Percentiles rank a stretch among this genome's conserved stretches.
These are phyloP conservation scores for Isotomurus palustris DNA, from an alignment of 2,888 invertebrate species.

Conservation along the genomic window DNA sequence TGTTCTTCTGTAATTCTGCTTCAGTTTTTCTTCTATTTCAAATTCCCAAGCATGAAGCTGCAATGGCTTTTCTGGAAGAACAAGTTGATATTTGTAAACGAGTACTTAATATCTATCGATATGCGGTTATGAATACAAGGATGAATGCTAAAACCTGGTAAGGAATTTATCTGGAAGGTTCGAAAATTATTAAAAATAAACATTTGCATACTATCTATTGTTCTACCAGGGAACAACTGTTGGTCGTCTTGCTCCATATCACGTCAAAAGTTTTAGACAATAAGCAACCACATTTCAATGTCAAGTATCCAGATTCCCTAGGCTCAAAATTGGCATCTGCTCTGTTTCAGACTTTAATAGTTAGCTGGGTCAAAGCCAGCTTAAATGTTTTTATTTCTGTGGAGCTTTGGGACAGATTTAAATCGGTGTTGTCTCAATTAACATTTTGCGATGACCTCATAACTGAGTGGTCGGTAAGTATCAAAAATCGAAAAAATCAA, in stretches of 20 bases:
- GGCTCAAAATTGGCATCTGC: constrained; percentile 79
- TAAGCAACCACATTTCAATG: constrained; percentile 69
- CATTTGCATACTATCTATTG: neutral
- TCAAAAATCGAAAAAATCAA: neutral
- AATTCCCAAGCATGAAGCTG: constrained; percentile 41
- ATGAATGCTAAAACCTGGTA: constrained; percentile 91
- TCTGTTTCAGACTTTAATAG: constrained; percentile 55
- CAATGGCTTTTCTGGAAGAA: constrained; percentile 65
- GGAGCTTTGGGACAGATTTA: constrained; percentile 89
- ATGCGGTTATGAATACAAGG: constrained; percentile 93
- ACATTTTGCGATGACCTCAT: constrained; percentile 93
- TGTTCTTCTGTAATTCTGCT: constrained; percentile 92
- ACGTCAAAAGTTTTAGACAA: constrained; percentile 83
- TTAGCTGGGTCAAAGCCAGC: constrained; percentile 95
- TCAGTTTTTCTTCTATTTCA: constrained; percentile 80
- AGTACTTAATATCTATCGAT: constrained; percentile 90
- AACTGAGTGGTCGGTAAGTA: constrained; percentile 87
- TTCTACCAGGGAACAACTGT: constrained; percentile 70
- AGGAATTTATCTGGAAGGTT: constrained; percentile 36
- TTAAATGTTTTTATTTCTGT: constrained; percentile 84
- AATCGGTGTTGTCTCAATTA: constrained; percentile 76
- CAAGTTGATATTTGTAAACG: constrained; percentile 95
- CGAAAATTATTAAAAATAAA: neutral
- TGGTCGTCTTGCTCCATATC: constrained; percentile 81
- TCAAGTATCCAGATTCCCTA: constrained; percentile 55